A percentile compares a stretch with the other conserved stretches of the same genome.
phyloP scores from a whole-genome alignment of 2,113 vertebrate genomes.

The Capra hircus region DNA sequence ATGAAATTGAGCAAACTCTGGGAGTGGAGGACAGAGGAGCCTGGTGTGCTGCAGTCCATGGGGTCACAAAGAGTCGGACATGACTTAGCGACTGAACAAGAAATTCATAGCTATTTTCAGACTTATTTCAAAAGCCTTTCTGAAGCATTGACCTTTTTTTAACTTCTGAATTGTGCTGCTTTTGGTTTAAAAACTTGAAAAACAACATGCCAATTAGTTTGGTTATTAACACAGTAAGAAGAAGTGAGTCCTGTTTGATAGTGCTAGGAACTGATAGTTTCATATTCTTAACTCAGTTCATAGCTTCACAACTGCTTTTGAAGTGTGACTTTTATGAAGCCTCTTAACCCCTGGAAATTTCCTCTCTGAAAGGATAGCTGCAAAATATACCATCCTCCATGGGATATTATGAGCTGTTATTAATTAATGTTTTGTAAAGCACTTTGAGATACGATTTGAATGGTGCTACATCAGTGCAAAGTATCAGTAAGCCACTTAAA shows the following conservation, averaged over 20 bases:
- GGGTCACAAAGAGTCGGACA: not conserved
- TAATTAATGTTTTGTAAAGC: conserved; percentile 50
- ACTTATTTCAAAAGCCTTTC: not conserved
- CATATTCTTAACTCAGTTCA: not conserved
- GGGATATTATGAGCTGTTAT: conserved; percentile 2
- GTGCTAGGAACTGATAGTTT: not conserved
- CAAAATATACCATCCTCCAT: not conserved
- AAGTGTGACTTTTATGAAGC: conserved; percentile 14
- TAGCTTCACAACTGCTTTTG: not conserved
- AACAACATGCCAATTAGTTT: not conserved
- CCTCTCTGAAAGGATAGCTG: not conserved
- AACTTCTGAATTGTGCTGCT: not conserved
- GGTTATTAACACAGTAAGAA: not conserved
- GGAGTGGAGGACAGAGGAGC: not conserved
- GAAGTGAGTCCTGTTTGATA: not conserved
- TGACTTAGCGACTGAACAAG: not conserved
- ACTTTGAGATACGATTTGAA: conserved; percentile 43
- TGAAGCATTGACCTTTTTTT: not conserved
- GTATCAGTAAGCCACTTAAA: conserved; percentile 39
- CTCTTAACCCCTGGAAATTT: conserved; percentile 37
- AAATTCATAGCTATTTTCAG: not conserved
- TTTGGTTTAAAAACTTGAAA: conserved; percentile 28
- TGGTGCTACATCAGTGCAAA: conserved; percentile 48
- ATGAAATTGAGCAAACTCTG: not conserved
- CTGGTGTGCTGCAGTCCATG: not conserved